Evolutionary conservation across 2,113 vertebrate genomes (phyloP), one percentile per base, ranked within the genome.

Genomic region (Mustelus asterias): DNA sequence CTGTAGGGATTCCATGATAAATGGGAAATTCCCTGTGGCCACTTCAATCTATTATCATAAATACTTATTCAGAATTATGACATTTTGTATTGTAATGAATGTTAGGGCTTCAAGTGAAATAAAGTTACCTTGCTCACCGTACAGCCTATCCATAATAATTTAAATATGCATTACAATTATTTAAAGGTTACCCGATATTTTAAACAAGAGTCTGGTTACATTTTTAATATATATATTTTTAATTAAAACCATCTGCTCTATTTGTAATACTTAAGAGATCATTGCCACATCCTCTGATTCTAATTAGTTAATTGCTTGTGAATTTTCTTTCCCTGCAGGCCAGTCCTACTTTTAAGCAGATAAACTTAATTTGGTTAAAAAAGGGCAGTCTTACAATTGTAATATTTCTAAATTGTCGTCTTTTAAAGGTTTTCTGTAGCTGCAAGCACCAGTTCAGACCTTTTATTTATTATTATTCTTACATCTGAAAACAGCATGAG

Each of bases 21-120:
- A 95, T 72, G 7, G 11, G 29, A 20, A 29, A 70, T 41, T 8
- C n/a, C 20, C 92, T 94, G 65, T 9, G n/a, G 22, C 26, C n/a
- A 94, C 67, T 94, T 69, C 20, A 70, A 41, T 94, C 16, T 13
- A 37, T 69, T 92, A 92, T 63, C 22, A 24, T 94, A 90, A 90
- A 90, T 90, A 94, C 44, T 94, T 69, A 94, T 94, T 94, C 18
- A 41, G 20, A 94, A 26, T 90, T 90, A 89, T 89, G 86, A 89
- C 48, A 60, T 89, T 60, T 58, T 67, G 60, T 94, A 22, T 4
- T 7, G 10, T 33, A 94, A 94, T 67, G 65, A 37, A 67, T 33
- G 18, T 93, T 67, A 37, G 33, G 90, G 18, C 33, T 37, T 37
- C 9, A 94, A 94, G 69, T 94, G 63, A 67, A 69, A 48, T 54